Percentiles rank a stretch among this genome's conserved stretches.
phyloP scores from a whole-genome alignment of 2,113 vertebrate genomes.

The Asarcornis scutulata region DNA sequence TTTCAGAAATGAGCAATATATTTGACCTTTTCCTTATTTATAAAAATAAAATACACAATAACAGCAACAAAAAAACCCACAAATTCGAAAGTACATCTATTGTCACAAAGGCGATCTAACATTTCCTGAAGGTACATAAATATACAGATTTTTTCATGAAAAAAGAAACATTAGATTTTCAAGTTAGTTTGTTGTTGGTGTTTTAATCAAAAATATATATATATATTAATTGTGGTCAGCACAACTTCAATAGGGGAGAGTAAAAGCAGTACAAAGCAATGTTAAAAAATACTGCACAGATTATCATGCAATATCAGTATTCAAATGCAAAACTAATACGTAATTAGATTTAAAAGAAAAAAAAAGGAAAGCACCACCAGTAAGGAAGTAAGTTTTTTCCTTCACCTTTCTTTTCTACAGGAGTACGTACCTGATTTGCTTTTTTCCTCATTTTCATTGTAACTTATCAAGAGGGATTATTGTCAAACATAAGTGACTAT shows the following conservation, averaged over 20 bases:
- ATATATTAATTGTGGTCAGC: neutral
- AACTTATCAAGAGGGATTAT: slow-evolving; percentile 41
- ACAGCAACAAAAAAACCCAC: fast-evolving
- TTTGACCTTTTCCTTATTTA: neutral
- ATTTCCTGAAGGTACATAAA: neutral
- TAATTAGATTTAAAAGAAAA: neutral
- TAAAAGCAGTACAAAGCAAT: neutral
- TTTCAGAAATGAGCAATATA: neutral
- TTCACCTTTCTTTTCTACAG: neutral
- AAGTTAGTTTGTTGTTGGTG: neutral
- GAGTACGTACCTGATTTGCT: slow-evolving; percentile 1
- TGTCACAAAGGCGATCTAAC: neutral
- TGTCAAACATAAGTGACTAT: slow-evolving; percentile 27
- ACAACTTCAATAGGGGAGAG: neutral
- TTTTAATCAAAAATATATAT: neutral
- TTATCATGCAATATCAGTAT: neutral
- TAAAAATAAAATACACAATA: neutral
- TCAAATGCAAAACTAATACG: neutral
- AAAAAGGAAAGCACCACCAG: neutral
- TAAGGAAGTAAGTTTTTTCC: neutral
- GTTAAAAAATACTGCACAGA: neutral
- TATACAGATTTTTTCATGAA: neutral
- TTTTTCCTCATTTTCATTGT: slow-evolving; percentile 41
- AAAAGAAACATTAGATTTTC: neutral
- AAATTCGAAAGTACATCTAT: neutral